Base-by-base conservation (phyloP, 2,888 invertebrate genomes). In the Amblyteles armatorius region DNA sequence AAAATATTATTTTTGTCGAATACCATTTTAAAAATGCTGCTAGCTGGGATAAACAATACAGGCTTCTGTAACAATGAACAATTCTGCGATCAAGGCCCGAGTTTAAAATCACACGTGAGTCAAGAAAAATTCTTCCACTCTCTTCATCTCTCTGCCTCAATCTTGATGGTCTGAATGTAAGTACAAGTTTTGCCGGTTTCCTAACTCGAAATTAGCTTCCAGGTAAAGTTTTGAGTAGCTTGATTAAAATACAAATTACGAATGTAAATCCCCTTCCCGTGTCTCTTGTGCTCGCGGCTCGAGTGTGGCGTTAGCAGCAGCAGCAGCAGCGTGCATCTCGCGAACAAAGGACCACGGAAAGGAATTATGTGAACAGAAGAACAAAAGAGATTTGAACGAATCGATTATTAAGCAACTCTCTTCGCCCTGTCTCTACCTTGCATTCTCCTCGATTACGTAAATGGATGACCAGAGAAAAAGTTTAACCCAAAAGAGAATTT, bases 241-340 rank as follows among this genome's bases (percentile, higher is more conserved):
- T 88, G 87, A 88, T 88, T 88, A 87, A 84, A 88, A 88, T 88
- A 86, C 84, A 87, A 85, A 88, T 88, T 88, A 87, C 86, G 81
- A 87, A 87, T 88, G 87, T 87, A 85, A 86, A 88, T 88, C 83
- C 72, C 55, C 76, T 26, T 57, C 57, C 67, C 52, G 71, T 67
- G 67, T 78, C 78, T 74, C 52, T 48, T 74, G 69, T 55, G 36
- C n/a, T 11, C 1, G 55, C 33, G 52, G 16, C 52, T 52, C 19
- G 65, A 79, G 63, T 63, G 19, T 50, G 33, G 13, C 60, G 60
- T 50, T 9, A 19, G 16, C 29, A 52, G 26, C 29, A 9, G 26
- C 29, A 9, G 48, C 55, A 48, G 44, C 44, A 78, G 55, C n/a
- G 50, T 63, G 11, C 29, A 60, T 29, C 44, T 33, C 36, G 52